Evolutionary conservation across 1,140 invertebrate genomes (phyloP).

Genomic region (Chironomus striatipennis): DNA sequence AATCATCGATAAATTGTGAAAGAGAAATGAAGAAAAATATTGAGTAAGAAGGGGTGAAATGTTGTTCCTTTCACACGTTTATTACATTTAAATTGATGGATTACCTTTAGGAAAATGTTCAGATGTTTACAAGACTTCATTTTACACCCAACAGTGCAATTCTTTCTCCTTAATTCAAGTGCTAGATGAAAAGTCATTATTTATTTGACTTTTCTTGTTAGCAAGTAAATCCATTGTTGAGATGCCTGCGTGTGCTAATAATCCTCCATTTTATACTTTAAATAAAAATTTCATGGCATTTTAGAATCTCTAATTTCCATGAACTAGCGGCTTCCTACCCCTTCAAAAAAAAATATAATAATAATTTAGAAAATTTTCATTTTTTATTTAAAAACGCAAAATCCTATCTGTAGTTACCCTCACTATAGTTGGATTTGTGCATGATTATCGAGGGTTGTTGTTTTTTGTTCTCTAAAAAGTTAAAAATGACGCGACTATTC

Average conservation of each 20-base stretch:
- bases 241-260: background rate
- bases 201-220: background rate
- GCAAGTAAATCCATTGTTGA: background rate
- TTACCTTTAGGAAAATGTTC: background rate
- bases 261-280: slow-evolving; percentile 16
- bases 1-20: background rate
- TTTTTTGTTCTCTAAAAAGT: background rate
- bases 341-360: too few relatives aligned
- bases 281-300: slow-evolving; percentile 20
- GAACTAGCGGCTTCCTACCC: background rate
- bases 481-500: slow-evolving; percentile 4
- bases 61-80: background rate
- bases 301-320: slow-evolving; percentile 5
- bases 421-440: background rate
- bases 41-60: background rate
- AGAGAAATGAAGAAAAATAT: background rate
- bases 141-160: background rate
- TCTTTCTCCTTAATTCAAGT: too few relatives aligned
- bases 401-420: background rate
- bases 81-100: slow-evolving; percentile 16
- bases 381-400: slow-evolving; percentile 1
- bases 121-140: too few relatives aligned
- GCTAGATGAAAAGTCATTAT: too few relatives aligned
- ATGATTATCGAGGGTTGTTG: background rate
- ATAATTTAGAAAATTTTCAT: background rate